Conservation (phyloP, 2,888 invertebrate genomes). For the Callimorpha dominula region DNA sequence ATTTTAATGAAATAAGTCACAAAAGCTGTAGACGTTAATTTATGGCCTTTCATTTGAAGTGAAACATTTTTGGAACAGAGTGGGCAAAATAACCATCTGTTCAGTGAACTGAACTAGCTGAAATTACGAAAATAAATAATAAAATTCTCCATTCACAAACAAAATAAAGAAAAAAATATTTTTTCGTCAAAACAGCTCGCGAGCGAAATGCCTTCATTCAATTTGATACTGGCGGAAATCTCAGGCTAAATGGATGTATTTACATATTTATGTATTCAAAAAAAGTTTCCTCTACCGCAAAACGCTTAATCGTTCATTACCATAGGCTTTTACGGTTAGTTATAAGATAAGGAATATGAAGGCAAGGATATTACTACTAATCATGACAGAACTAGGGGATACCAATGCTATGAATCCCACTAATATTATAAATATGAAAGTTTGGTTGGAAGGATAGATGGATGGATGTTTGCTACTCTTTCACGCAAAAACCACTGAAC, state of each 20-base stretch:
- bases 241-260: slow-evolving; percentile 55
- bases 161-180: slow-evolving; percentile 5
- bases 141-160: neutral
- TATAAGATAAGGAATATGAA: neutral
- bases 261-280: slow-evolving; percentile 71
- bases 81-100: neutral
- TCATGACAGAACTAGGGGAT: too few species aligned
- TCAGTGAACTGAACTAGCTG: neutral
- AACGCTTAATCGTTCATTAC: slow-evolving; percentile 62
- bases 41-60: neutral
- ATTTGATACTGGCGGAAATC: slow-evolving; percentile 50
- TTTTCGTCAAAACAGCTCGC: slow-evolving; percentile 1
- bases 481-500: too few species aligned
- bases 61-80: neutral
- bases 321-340: slow-evolving; percentile 36
- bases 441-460: too few species aligned
- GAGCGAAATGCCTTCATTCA: slow-evolving; percentile 29
- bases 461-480: too few species aligned
- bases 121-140: neutral
- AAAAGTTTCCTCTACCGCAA: slow-evolving; percentile 49
- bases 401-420: too few species aligned
- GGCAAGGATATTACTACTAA: neutral
- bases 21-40: neutral
- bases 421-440: too few species aligned
- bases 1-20: neutral